A percentile compares a stretch with the other conserved stretches of the same genome.
Conservation (phyloP, 2,888 invertebrate genomes). For the Mesorhabditis sp. region DNA sequence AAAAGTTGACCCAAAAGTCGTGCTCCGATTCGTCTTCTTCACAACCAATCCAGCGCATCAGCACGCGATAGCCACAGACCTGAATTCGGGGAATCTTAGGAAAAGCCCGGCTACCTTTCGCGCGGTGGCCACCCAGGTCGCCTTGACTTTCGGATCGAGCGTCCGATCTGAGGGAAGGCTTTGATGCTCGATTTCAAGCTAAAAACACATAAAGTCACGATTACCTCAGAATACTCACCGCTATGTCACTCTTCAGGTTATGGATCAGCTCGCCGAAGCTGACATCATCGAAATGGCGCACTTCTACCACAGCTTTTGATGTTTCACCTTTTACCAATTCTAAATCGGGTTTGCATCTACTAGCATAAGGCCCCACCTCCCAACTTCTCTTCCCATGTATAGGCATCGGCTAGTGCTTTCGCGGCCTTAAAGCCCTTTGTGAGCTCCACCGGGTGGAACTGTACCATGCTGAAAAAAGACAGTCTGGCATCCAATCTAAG, state of each 20-base stretch:
- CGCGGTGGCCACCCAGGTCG: constrained; percentile 94
- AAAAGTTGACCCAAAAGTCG: constrained; percentile 94
- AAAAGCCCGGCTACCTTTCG: constrained; percentile 68
- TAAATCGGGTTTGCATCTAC: neutral
- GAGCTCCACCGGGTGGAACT: neutral
- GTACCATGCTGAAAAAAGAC: neutral
- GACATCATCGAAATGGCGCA: neutral
- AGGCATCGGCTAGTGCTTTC: neutral
- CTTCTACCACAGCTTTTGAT: neutral
- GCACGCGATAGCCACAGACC: constrained; percentile 65
- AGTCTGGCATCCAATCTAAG: neutral
- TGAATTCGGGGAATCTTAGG: constrained; percentile 7
- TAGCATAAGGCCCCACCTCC: neutral
- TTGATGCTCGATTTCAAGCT: constrained; percentile 21
- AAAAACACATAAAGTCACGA: constrained; percentile 8
- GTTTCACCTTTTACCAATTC: neutral
- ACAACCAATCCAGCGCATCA: constrained; percentile 81
- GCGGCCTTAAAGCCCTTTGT: neutral
- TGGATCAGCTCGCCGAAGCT: neutral
- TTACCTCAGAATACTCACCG: neutral
- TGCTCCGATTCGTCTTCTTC: constrained; percentile 75
- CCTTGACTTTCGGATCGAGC: constrained; percentile 39
- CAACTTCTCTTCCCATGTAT: neutral
- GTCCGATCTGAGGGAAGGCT: constrained; percentile 19
- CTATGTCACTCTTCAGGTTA: neutral